Evolutionary conservation across 2,888 invertebrate species (phyloP).

Genomic region (Blera fallax): DNA sequence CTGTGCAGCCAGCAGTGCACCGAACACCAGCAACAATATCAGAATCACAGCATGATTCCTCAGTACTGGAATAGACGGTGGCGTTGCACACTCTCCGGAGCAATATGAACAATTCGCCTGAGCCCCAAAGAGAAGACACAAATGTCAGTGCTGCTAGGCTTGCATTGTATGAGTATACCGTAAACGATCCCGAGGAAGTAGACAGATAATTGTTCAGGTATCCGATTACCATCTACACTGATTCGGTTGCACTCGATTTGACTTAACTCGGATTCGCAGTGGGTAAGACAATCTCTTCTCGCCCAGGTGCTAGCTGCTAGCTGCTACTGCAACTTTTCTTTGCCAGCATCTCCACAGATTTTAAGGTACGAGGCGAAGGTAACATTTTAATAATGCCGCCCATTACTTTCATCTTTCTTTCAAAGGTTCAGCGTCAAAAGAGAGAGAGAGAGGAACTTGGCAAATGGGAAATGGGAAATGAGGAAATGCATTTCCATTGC

Average conservation of each 20-base stretch:
- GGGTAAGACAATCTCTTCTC: slow-evolving; percentile 62
- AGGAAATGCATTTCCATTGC: slow-evolving; percentile 62
- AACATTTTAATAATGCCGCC: slow-evolving; percentile 52
- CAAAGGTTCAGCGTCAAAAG: neutral
- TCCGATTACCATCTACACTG: slow-evolving; percentile 68
- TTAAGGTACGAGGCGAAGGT: slow-evolving; percentile 32
- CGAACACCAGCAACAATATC: slow-evolving; percentile 30
- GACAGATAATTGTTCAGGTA: slow-evolving; percentile 62
- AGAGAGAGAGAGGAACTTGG: slow-evolving; percentile 35
- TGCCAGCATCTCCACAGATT: slow-evolving; percentile 4
- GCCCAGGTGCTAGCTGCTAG: slow-evolving; percentile 40
- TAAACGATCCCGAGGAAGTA: slow-evolving; percentile 58
- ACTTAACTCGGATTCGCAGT: slow-evolving; percentile 54
- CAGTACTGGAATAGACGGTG: slow-evolving; percentile 2
- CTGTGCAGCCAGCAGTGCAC: slow-evolving; percentile 4
- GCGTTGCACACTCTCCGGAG: slow-evolving; percentile 1
- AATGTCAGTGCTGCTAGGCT: slow-evolving; percentile 63
- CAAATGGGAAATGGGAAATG: slow-evolving; percentile 63
- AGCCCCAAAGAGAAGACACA: slow-evolving; percentile 26
- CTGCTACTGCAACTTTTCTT: slow-evolving; percentile 34
- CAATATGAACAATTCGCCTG: slow-evolving; percentile 52
- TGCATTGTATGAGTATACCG: slow-evolving; percentile 37
- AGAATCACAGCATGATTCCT: slow-evolving; percentile 67
- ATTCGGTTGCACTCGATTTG: slow-evolving; percentile 70
- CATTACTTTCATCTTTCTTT: slow-evolving; percentile 64